Evolutionary conservation across 2,797 vertebrate species (phyloP).

Genomic region (Fundulus diaphanus): DNA sequence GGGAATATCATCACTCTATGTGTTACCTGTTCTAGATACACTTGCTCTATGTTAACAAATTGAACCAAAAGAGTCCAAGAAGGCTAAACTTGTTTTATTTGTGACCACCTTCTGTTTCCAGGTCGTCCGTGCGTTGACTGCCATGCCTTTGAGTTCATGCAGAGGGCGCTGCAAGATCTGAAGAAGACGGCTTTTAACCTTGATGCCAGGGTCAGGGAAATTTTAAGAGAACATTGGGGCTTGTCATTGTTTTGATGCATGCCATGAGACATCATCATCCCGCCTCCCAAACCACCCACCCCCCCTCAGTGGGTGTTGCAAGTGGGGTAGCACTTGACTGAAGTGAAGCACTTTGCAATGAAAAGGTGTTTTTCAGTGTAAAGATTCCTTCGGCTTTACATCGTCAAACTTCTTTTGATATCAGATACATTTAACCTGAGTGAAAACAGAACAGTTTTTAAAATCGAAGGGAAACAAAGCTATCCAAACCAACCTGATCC

Average conservation of each 20-base stretch:
- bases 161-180: slow-evolving; percentile 94
- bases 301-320: neutral
- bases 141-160: slow-evolving; percentile 97
- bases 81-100: neutral
- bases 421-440: too few species aligned
- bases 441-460: neutral
- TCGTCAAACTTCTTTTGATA: neutral
- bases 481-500: neutral
- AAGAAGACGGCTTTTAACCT: slow-evolving; percentile 91
- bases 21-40: too few species aligned
- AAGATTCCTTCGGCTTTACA: neutral
- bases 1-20: neutral
- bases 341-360: neutral
- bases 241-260: neutral
- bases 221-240: neutral
- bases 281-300: too few species aligned
- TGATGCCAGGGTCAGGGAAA: slow-evolving; percentile 86
- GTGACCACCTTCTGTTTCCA: slow-evolving; percentile 48
- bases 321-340: neutral
- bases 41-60: neutral
- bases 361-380: neutral
- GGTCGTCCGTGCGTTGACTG: slow-evolving; percentile 96
- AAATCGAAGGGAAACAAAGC: neutral
- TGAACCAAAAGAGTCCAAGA: neutral
- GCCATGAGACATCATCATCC: too few species aligned